These are phyloP conservation scores for Callocephalon fimbriatum DNA, from an alignment of 2,113 vertebrate genomes.

Conservation along the genomic window DNA sequence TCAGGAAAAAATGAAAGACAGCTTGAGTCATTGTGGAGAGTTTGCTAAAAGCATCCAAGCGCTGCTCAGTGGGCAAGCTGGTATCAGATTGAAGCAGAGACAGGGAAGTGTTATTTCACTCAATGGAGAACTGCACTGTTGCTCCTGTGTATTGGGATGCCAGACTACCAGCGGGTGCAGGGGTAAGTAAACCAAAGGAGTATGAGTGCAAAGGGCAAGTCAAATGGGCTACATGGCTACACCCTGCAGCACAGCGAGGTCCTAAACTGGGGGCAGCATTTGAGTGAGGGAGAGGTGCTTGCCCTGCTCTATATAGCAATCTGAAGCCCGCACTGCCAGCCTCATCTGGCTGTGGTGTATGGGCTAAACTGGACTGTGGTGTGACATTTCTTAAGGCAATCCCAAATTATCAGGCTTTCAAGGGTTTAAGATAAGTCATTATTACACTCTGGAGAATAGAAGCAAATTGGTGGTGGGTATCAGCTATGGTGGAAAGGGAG, in stretches of 20 bases:
- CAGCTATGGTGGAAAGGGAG: rapidly evolving
- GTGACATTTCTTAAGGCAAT: background rate
- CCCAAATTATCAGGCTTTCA: background rate
- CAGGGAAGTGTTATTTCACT: background rate
- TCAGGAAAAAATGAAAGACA: background rate
- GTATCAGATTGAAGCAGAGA: background rate
- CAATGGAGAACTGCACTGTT: background rate
- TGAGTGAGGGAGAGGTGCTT: background rate
- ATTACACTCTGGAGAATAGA: background rate
- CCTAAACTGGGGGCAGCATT: background rate
- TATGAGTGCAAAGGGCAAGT: background rate
- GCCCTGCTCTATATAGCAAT: rapidly evolving
- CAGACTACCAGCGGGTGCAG: background rate
- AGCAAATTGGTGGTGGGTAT: background rate
- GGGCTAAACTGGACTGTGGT: background rate
- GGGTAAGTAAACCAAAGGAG: rapidly evolving
- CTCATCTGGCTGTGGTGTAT: background rate
- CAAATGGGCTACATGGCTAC: rapidly evolving
- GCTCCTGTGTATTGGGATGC: background rate
- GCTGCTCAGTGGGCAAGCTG: background rate
- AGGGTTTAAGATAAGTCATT: background rate
- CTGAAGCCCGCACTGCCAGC: rapidly evolving
- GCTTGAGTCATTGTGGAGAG: background rate
- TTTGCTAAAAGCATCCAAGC: background rate
- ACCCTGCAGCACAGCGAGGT: background rate